Evolutionary conservation across 1,140 invertebrate species (phyloP).

Genomic region (Macrobrachium rosenbergii): DNA sequence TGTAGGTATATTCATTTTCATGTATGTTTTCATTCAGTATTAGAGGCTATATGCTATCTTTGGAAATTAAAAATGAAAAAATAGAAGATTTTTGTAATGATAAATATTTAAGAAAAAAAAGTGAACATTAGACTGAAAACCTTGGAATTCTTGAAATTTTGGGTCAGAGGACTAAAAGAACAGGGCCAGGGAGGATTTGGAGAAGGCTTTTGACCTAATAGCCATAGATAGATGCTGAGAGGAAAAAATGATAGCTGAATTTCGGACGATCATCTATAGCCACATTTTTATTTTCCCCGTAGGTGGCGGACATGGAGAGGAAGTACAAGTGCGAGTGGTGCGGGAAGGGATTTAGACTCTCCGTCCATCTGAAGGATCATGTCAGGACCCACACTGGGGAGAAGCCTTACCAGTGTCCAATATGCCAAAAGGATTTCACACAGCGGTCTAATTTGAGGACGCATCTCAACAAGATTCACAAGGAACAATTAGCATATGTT

Average conservation of each 20-base stretch:
- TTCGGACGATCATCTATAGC: conserved; percentile 54
- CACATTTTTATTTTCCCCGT: conserved; percentile 63
- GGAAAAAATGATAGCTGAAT: conserved; percentile 35
- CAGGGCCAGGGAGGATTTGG: background rate
- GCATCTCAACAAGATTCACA: conserved; percentile 73
- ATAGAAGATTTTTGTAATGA: too few relatives aligned
- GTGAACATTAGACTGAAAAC: too few relatives aligned
- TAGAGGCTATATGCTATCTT: too few relatives aligned
- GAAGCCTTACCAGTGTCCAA: conserved; percentile 95
- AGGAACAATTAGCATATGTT: conserved; percentile 64
- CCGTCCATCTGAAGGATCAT: conserved; percentile 96
- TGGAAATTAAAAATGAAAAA: too few relatives aligned
- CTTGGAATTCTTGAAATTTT: background rate
- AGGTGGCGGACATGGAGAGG: conserved; percentile 66
- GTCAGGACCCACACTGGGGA: conserved; percentile 95
- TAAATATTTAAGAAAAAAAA: too few relatives aligned
- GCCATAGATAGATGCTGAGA: conserved; percentile 44
- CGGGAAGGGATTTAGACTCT: conserved; percentile 96
- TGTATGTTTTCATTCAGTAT: too few relatives aligned
- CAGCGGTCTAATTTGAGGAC: conserved; percentile 97
- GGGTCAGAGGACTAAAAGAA: background rate
- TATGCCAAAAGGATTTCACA: conserved; percentile 95
- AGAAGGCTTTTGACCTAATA: background rate
- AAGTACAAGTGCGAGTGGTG: conserved; percentile 92
- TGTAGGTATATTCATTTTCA: too few relatives aligned